phyloP scores from a whole-genome alignment of 2,888 invertebrate genomes.

The Hypena proboscidalis region DNA sequence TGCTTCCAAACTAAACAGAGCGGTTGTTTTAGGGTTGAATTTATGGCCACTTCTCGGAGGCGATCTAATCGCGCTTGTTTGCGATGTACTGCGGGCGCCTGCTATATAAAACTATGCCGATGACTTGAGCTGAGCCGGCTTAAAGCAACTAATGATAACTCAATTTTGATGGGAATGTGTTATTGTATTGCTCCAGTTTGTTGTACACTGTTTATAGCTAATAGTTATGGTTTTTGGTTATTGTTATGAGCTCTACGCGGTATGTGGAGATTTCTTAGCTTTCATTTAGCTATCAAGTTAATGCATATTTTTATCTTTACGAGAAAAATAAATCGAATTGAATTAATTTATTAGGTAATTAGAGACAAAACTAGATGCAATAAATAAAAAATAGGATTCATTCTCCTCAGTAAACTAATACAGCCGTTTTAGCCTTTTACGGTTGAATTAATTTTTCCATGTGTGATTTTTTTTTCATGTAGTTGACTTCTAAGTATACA shows the following conservation, averaged over 20 bases:
- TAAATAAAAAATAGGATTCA: no score
- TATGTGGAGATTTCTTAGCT: background rate
- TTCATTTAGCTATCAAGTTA: no score
- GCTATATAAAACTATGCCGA: constrained; percentile 42
- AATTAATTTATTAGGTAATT: no score
- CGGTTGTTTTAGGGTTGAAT: constrained; percentile 80
- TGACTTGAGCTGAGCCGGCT: constrained; percentile 36
- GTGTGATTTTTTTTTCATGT: no score
- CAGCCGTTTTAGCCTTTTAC: no score
- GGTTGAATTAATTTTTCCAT: no score
- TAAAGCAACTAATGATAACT: constrained; percentile 45
- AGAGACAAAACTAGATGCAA: no score
- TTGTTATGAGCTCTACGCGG: constrained; percentile 13
- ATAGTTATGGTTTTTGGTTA: constrained; percentile 36
- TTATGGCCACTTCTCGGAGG: constrained; percentile 78
- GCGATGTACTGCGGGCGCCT: constrained; percentile 57
- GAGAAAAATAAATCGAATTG: no score
- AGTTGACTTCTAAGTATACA: no score
- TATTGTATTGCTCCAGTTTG: constrained; percentile 45
- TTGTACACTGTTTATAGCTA: constrained; percentile 35
- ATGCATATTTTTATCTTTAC: no score
- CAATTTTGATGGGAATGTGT: constrained; percentile 46
- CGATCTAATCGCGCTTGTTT: constrained; percentile 71
- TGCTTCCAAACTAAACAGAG: constrained; percentile 82
- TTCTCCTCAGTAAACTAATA: no score